Evolutionary conservation across 2,888 invertebrate species (phyloP), one percentile per base, ranked within the genome.

Genomic region (Andricus curvator): DNA sequence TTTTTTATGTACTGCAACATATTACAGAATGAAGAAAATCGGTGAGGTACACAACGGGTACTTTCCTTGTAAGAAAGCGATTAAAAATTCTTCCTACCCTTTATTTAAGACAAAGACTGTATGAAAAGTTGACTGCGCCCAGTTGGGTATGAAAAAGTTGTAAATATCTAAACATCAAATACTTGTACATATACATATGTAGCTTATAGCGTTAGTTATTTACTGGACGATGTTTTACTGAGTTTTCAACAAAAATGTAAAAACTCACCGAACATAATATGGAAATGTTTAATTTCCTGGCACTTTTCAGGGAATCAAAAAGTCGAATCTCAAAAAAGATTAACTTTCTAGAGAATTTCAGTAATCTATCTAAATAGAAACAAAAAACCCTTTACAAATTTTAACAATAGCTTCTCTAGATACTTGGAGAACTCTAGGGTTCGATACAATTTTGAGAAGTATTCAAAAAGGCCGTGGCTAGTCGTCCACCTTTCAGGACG

Each of bases 71-170:
- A 25, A 13, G 15, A 25, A 62, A 25, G 15, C 4, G 4, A 25
- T 25, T 3, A 29, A 8, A 29, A 29, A 67, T 67, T 67, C 13
- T 13, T n/a, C 22, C 15, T 67, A 22, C n/a, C n/a, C n/a, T 70
- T 51, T 48, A 70, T 17, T 41, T 29, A 70, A 15, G 51, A 33
- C 48, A 74, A 74, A 74, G 70, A 74, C 70, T 70, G 51, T 20
- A 51, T 33, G 9, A 33, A 51, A 51, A 74, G 33, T 51, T 29
- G 70, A 74, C 51, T 51, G 33, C 56, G 13, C 51, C n/a, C 33
- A 33, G 15, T 37, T 74, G 22, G 13, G 13, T 67, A 74, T n/a
- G 56, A 56, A 74, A 51, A 33, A 74, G 74, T 29, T 74, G 51
- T 74, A 74, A 51, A 74, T 74, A 51, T 56, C 17, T 74, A 56